phyloP scores from a whole-genome alignment of 2,113 vertebrate species.

The Copsychus sechellarum region DNA sequence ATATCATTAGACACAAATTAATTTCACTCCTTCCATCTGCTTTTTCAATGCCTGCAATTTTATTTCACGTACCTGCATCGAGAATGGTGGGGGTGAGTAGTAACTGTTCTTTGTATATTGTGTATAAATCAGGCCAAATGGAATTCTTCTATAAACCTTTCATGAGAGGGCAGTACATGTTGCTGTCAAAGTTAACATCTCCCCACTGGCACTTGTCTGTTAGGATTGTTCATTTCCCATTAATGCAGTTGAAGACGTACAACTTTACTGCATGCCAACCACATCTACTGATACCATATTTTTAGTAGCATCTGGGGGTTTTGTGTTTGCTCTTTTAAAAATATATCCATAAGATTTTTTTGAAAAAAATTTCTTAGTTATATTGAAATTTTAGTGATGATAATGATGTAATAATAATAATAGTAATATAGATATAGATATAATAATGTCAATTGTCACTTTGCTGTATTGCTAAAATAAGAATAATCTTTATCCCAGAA shows the following conservation, averaged over 20 bases:
- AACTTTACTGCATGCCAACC: neutral
- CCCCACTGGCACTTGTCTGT: neutral
- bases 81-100: neutral
- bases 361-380: neutral
- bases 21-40: neutral
- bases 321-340: neutral
- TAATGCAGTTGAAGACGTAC: neutral
- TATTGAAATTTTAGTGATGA: neutral
- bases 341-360: neutral
- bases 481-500: neutral
- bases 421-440: neutral
- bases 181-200: neutral
- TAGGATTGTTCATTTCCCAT: neutral
- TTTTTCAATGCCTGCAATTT: neutral
- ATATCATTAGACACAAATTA: neutral
- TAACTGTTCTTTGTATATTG: neutral
- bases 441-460: neutral
- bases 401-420: neutral
- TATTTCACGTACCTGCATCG: fast-evolving
- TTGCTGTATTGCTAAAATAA: neutral
- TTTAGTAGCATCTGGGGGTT: neutral
- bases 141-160: neutral
- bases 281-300: neutral
- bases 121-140: neutral
- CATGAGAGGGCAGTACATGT: neutral